Conservation (phyloP, 1,140 invertebrate genomes). For the Bursaphelenchus mucronatus region DNA sequence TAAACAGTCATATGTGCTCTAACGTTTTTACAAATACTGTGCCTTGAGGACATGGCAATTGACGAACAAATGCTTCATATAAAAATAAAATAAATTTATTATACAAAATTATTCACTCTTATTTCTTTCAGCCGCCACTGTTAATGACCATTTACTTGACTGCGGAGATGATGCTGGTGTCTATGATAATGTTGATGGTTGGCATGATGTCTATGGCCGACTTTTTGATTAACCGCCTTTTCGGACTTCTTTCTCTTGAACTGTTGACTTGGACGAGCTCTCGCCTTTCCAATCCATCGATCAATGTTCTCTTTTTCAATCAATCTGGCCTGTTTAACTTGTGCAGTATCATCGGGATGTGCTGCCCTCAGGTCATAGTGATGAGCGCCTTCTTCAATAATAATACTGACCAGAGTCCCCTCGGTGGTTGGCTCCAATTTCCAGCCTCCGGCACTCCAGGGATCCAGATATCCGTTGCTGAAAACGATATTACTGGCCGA, state of each 20-base stretch:
- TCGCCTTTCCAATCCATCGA: slow-evolving; percentile 35
- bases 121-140: too few relatives aligned
- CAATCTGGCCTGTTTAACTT: slow-evolving; percentile 45
- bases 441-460: slow-evolving; percentile 75
- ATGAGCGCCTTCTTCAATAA: slow-evolving; percentile 74
- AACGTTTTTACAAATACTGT: too few relatives aligned
- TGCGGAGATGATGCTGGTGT: not conserved
- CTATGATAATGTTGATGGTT: slow-evolving; percentile 8
- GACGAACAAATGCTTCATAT: too few relatives aligned
- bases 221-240: not conserved
- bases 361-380: slow-evolving; percentile 55
- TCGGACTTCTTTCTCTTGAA: slow-evolving; percentile 11
- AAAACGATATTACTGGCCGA: slow-evolving; percentile 67
- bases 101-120: too few relatives aligned
- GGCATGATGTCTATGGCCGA: not conserved
- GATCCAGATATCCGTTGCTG: slow-evolving; percentile 81
- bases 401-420: slow-evolving; percentile 66
- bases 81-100: too few relatives aligned
- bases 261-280: slow-evolving; percentile 11
- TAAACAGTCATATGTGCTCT: too few relatives aligned
- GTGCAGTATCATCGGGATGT: slow-evolving; percentile 49
- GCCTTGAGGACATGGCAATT: too few relatives aligned
- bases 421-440: slow-evolving; percentile 29
- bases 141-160: too few relatives aligned
- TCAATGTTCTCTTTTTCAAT: slow-evolving; percentile 46